Evolutionary conservation across 2,113 vertebrate species (phyloP), one percentile per base, ranked within the genome.

Genomic region (Climacteris rufus): DNA sequence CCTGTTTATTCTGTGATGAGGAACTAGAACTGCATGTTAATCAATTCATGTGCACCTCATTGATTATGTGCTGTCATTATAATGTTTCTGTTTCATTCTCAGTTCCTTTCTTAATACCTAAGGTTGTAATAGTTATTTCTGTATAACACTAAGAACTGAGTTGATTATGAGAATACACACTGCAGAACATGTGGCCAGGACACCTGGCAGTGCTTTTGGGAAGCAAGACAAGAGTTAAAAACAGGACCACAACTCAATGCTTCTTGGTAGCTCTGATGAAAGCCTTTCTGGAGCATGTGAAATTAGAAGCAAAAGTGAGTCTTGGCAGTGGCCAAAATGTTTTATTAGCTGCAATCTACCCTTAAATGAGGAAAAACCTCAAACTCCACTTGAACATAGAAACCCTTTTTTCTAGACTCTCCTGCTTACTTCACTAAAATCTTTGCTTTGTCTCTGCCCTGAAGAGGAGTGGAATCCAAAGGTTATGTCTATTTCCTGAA

Each of bases 161-260:
- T 7, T 52, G 22, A 50, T 47, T 22, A 56, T 8, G 37, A 78
- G 85, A 86, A 66, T 4, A 52, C 2, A 14, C 6, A 11, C 31
- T 50, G n/a, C 27, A 78, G 65, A 45, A 63, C 19, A 4, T 3
- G 21, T 31, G 27, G 40, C 52, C 65, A 70, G 30, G 45, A 40
- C 40, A 61, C 18, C 54, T 35, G 54, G n/a, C 33, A 81, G 72
- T 0, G 0, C 21, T 59, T 57, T 49, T 76, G 13, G 35, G 52
- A 86, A 75, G 13, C 12, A 53, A 61, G 25, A 9, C 0, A 10
- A 37, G 35, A 56, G 18, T 33, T 52, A 49, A 65, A 83, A 82
- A 79, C 9, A 33, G 31, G 22, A 31, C 24, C 35, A 56, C 25
- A 72, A 60, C 25, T 42, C 35, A 42, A 5, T 33, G 15, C 47